Evolutionary conservation across 2,797 vertebrate species (phyloP), one percentile per base, ranked within the genome.

Genomic region (Manis crassicaudata): DNA sequence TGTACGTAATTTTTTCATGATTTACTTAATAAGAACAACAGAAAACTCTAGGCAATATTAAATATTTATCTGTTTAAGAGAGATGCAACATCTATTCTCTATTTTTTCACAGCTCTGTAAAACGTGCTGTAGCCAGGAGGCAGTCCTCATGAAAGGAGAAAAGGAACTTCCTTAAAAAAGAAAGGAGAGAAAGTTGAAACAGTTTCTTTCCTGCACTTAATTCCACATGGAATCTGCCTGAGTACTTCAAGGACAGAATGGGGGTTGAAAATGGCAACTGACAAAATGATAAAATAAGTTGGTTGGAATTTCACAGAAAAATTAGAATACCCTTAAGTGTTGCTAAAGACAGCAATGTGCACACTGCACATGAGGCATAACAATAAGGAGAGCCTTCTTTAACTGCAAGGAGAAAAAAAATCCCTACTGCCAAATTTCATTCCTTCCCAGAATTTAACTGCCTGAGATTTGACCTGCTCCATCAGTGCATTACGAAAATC

Each of bases 371-470:
- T 87, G 67, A 80, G 90, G 76, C 50, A 92, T 63, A 56, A 81
- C 54, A 92, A 88, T 37, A 92, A 87, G 35, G 46, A 96, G 29
- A 52, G 50, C 50, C 58, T 95, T 60, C 60, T 97, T 97, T 98
- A 94, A 85, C 40, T 96, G 77, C 63, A 90, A 72, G 2, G n/a
- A 73, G 58, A 92, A 97, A 96, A 95, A 97, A 97, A 96, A 96
- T 52, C 17, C 72, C 92, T 88, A 94, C 97, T 97, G 63, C 88
- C 96, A 87, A 91, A 97, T 95, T 97, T 97, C 79, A 98, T 97
- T 97, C 54, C 73, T 97, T 97, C 96, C 95, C 88, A 97, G 94
- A 98, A 97, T 97, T 97, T 97, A 98, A 97, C 94, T 97, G 84
- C 75, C 81, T 86, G 91, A 94, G 92, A 97, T 92, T 70, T 97